Evolutionary conservation across 2,888 invertebrate genomes (phyloP).

Genomic region (Eustalomyia histrio): DNA sequence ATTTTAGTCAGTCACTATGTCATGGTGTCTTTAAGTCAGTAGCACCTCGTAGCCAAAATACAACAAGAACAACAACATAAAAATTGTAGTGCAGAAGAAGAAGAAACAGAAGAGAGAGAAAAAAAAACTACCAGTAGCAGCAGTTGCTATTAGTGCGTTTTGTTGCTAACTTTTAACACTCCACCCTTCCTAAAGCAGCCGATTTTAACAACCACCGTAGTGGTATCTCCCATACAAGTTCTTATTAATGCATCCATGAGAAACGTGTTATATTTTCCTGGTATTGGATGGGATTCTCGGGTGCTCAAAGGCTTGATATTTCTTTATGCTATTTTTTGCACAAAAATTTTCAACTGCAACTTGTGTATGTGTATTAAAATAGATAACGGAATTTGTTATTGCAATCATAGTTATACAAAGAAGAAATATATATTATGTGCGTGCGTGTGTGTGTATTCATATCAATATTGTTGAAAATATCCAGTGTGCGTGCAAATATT

Average conservation of each 20-base stretch:
- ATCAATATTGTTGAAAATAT: constrained; percentile 17
- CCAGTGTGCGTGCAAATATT: constrained; percentile 37
- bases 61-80: neutral
- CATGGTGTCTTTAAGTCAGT: constrained; percentile 47
- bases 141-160: constrained; percentile 24
- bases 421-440: neutral
- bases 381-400: constrained; percentile 44
- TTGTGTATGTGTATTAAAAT: constrained; percentile 27
- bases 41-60: constrained; percentile 6
- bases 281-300: constrained; percentile 39
- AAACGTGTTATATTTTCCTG: constrained; percentile 54
- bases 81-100: neutral
- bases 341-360: constrained; percentile 59
- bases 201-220: neutral
- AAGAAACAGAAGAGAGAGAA: constrained; percentile 2
- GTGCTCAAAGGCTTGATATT: constrained; percentile 36
- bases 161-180: neutral
- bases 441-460: constrained; percentile 14
- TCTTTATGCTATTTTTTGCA: constrained; percentile 37
- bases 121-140: constrained; percentile 2
- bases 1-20: constrained; percentile 55
- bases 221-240: neutral
- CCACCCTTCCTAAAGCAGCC: neutral
- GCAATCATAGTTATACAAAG: neutral
- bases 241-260: constrained; percentile 29